Base-by-base conservation (phyloP, 2,113 vertebrate genomes). In the Promerops cafer region DNA sequence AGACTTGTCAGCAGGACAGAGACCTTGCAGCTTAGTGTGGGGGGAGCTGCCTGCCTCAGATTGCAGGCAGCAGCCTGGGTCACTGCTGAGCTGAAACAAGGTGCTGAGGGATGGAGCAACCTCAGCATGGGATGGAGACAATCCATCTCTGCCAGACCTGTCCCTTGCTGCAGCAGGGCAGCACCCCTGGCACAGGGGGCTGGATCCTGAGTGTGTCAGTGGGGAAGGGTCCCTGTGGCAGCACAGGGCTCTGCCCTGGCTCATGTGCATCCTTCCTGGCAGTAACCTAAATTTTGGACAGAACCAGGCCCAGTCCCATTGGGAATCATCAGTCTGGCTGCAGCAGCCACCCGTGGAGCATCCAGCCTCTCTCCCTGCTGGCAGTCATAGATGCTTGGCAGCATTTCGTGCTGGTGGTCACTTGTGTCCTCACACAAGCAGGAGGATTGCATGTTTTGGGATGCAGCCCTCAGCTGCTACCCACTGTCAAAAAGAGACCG, bases 401-500 rank as follows among this genome's bases (percentile, higher is more conserved):
- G 30, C 2, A 1, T 59, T 74, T 50, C 0, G 0, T 80, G 44
- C 72, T 6, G 10, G 33, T 72, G 47, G 39, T 63, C 66, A 31
- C 57, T 15, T 3, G 2, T 64, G 44, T 64, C 20, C 77, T 76
- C 49, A 75, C 39, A 71, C 42, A 40, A 70, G 40, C 1, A 3
- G 30, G n/a, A 24, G 42, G n/a, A 65, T 8, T 50, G 39, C 17
- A 8, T 13, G 6, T 50, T 79, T 76, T 7, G 24, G 42, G 37
- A 14, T 31, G 31, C 54, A 90, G 65, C 60, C 35, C 37, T 84
- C 45, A 79, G 53, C 44, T 90, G n/a, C 4, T 4, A 20, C 27
- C 23, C 31, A 6, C 8, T 66, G 52, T 16, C 27, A 35, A 19
- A n/a, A 40, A 50, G 37, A 7, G 26, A 47, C 17, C 0, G 0